Evolutionary conservation across 2,797 vertebrate genomes (phyloP).

Genomic region (Protosalanx chinensis): DNA sequence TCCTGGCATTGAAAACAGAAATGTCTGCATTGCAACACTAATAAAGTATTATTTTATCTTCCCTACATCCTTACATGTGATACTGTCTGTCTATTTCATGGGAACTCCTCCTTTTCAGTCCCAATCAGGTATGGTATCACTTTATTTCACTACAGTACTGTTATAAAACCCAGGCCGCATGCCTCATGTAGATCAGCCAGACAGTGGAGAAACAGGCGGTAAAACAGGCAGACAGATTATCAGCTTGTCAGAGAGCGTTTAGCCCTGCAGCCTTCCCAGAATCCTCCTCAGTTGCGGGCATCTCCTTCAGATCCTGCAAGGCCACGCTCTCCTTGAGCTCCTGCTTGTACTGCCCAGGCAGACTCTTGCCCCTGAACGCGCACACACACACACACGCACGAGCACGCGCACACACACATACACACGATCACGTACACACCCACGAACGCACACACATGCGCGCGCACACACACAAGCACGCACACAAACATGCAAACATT

Average conservation of each 20-base stretch:
- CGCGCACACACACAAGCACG: constrained; percentile 40
- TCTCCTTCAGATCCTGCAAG: constrained; percentile 56
- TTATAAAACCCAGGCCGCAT: not conserved
- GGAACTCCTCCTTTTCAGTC: no score
- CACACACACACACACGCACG: not conserved
- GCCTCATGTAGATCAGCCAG: not conserved
- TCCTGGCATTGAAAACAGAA: no score
- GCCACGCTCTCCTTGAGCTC: constrained; percentile 20
- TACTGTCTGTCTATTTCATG: no score
- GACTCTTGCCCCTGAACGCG: constrained; percentile 30
- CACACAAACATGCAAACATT: not conserved
- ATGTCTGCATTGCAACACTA: no score
- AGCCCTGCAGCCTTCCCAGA: constrained; percentile 38
- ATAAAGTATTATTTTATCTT: no score
- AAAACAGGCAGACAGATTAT: not conserved
- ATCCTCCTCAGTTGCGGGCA: constrained; percentile 23
- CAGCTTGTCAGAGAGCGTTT: constrained; percentile 53
- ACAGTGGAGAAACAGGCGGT: not conserved
- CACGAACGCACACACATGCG: not conserved
- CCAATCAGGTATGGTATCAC: not conserved
- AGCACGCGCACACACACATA: no score
- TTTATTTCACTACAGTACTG: not conserved
- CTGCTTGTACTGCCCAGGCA: not conserved
- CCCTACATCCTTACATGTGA: no score
- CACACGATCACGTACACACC: not conserved